These are phyloP conservation scores for Apteryx owenii DNA, from an alignment of 2,113 vertebrate species.

Conservation along the genomic window DNA sequence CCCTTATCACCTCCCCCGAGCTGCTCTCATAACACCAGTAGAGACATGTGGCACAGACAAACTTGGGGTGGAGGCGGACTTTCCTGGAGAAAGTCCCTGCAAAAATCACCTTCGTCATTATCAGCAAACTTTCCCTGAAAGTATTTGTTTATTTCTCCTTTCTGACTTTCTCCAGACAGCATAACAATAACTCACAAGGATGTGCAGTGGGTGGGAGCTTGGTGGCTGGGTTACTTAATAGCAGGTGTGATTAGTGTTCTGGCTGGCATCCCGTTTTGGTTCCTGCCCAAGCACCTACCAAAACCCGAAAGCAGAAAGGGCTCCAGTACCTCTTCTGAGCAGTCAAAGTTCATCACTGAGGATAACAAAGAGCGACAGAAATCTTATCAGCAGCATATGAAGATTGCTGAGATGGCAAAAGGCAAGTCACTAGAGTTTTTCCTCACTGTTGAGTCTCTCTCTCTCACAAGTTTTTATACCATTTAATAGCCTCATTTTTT, in stretches of 20 bases:
- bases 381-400: constrained; percentile 70
- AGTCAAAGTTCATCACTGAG: constrained; percentile 84
- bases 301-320: constrained; percentile 72
- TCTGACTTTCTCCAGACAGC: constrained; percentile 72
- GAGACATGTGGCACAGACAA: background rate
- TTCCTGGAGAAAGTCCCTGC: background rate
- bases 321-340: constrained; percentile 79
- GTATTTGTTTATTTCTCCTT: background rate
- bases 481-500: background rate
- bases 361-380: constrained; percentile 70
- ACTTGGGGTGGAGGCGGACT: background rate
- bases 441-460: background rate
- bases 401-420: constrained; percentile 85
- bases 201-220: constrained; percentile 92
- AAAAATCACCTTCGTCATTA: background rate
- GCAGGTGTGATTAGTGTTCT: constrained; percentile 85
- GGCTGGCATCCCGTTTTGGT: constrained; percentile 92
- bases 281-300: constrained; percentile 87
- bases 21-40: rapidly evolving
- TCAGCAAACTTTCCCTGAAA: background rate
- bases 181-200: constrained; percentile 86
- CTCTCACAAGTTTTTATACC: background rate
- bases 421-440: constrained; percentile 68
- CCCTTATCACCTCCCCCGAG: background rate
- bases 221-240: constrained; percentile 97